Evolutionary conservation across 2,888 invertebrate genomes (phyloP).

Genomic region (Cinara cedri): DNA sequence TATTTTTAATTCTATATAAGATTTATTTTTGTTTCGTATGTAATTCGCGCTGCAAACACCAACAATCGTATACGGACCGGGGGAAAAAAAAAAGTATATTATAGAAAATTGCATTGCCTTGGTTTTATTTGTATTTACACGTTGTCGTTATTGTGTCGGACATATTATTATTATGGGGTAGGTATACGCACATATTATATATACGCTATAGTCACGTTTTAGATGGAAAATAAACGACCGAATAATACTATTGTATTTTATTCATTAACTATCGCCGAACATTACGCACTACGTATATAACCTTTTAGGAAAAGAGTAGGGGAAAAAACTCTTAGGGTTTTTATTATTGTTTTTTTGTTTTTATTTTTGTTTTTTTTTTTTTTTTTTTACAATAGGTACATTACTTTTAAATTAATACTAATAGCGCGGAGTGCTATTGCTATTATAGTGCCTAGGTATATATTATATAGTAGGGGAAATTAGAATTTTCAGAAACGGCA

Average conservation of each 20-base stretch:
- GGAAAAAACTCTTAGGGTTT: conserved; percentile 8
- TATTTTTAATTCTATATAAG: too few relatives aligned
- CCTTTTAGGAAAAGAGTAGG: background rate
- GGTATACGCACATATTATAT: background rate
- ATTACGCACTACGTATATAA: conserved; percentile 6
- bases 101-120: background rate
- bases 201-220: background rate
- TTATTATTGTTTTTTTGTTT: too few relatives aligned
- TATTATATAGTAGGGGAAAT: conserved; percentile 2
- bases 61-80: background rate
- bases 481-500: conserved; percentile 25
- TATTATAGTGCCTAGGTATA: too few relatives aligned
- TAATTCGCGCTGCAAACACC: too few relatives aligned
- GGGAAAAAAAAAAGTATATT: background rate
- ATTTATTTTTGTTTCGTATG: too few relatives aligned
- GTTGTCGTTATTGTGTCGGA: conserved; percentile 14
- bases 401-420: conserved; percentile 8
- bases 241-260: conserved; percentile 32
- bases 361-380: conserved; percentile 7
- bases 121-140: conserved; percentile 23
- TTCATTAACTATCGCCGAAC: conserved; percentile 36
- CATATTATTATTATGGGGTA: background rate
- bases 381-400: conserved; percentile 3
- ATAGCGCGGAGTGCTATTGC: too few relatives aligned
- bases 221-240: conserved; percentile 20